A percentile compares a stretch with the other conserved stretches of the same genome.
These are phyloP conservation scores for Sapajus apella DNA, from an alignment of 2,113 vertebrate species.

Conservation along the genomic window DNA sequence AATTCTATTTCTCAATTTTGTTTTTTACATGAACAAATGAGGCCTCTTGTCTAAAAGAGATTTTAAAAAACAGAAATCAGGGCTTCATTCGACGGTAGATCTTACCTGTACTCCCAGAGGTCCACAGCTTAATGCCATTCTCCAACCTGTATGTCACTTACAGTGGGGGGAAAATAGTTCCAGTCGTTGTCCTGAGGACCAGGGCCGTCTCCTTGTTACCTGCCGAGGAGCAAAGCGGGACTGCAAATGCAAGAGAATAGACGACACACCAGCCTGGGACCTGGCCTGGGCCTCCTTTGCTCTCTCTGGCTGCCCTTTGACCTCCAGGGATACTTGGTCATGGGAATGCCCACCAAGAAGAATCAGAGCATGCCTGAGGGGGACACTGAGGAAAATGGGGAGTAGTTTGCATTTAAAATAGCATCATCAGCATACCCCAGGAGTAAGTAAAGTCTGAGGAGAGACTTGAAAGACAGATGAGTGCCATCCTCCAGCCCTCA, in stretches of 20 bases:
- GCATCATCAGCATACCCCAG: too few species aligned
- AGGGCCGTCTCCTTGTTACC: not conserved
- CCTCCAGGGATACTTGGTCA: not conserved
- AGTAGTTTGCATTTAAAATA: not conserved
- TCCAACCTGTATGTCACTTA: not conserved
- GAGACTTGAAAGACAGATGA: not conserved
- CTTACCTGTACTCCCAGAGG: not conserved
- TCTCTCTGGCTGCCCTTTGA: not conserved
- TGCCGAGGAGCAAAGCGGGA: too few species aligned
- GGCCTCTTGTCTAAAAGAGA: not conserved
- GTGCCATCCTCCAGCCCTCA: too few species aligned
- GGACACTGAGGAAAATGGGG: accelerated
- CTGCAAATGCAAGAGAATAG: not conserved
- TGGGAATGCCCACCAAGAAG: not conserved
- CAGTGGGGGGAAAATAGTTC: not conserved
- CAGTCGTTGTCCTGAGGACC: not conserved
- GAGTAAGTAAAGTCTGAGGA: not conserved
- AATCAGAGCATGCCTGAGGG: too few species aligned
- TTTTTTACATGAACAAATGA: not conserved
- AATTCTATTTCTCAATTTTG: not conserved
- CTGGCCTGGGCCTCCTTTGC: not conserved
- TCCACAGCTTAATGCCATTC: not conserved
- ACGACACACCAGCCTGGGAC: accelerated
- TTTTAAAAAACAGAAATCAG: not conserved
- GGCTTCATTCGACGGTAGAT: not conserved